Percentiles rank a stretch among this genome's conserved stretches.
Conservation (phyloP, 1,140 invertebrate species). For the Tetragnatha versicolor region DNA sequence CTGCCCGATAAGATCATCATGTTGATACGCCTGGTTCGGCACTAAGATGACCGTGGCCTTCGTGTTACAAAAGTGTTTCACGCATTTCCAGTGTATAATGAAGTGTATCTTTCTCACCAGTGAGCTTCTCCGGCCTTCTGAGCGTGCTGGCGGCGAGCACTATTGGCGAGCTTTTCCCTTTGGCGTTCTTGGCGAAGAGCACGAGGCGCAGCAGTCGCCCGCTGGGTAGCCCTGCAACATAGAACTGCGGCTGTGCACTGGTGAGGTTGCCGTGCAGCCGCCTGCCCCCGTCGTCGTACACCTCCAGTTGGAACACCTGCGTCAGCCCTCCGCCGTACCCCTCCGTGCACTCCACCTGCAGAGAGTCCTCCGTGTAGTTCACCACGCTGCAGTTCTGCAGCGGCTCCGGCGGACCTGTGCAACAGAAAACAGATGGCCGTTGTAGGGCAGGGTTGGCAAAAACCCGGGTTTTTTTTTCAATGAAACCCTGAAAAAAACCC, state of each 20-base stretch:
- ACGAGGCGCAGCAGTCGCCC: conserved; percentile 63
- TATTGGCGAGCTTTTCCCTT: conserved; percentile 72
- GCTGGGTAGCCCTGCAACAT: conserved; percentile 50
- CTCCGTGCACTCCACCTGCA: conserved; percentile 56
- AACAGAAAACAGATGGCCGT: no score
- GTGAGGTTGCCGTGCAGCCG: conserved; percentile 46
- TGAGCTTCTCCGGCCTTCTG: conserved; percentile 50
- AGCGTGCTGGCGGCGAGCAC: conserved; percentile 51
- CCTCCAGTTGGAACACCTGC: conserved; percentile 57
- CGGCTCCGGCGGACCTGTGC: conserved; percentile 69
- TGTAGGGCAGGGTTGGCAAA: no score
- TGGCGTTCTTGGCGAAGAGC: conserved; percentile 75
- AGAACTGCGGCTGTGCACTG: conserved; percentile 59
- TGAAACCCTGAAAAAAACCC: no score
- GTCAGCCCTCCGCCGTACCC: conserved; percentile 58
- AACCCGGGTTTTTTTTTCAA: no score
- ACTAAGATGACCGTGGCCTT: no score
- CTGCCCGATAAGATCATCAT: no score
- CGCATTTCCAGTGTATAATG: no score
- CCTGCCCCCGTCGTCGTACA: conserved; percentile 53
- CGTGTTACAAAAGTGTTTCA: no score
- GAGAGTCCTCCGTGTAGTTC: conserved; percentile 58
- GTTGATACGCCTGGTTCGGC: no score
- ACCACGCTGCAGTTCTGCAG: conserved; percentile 58
- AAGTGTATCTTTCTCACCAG: no score